A percentile compares a stretch with the other conserved stretches of the same genome.
These are phyloP conservation scores for Kryptopterus vitreolus DNA, from an alignment of 2,797 vertebrate species.

Conservation along the genomic window DNA sequence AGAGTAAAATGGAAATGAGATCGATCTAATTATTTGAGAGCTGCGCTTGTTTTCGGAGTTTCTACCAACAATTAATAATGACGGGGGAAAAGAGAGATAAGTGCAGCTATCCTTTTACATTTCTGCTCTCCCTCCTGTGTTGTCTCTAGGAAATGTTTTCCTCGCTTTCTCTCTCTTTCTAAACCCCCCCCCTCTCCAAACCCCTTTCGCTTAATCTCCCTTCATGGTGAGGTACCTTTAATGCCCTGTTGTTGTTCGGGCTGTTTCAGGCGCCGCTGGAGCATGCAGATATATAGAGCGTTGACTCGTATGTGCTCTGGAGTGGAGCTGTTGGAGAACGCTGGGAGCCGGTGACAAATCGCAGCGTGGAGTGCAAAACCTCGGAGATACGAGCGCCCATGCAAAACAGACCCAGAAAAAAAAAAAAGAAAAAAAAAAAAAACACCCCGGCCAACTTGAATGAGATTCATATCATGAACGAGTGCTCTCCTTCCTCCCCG, in stretches of 20 bases:
- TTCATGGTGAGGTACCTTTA: conserved; percentile 60
- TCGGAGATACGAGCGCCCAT: conserved; percentile 69
- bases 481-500: conserved; percentile 58
- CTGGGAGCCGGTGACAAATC: conserved; percentile 74
- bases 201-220: conserved; percentile 65
- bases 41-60: conserved; percentile 59
- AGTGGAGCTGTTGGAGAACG: conserved; percentile 70
- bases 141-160: not conserved
- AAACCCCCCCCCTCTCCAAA: no score
- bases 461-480: conserved; percentile 72
- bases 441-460: conserved; percentile 67
- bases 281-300: conserved; percentile 65
- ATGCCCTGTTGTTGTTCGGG: conserved; percentile 66
- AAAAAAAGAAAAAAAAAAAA: no score
- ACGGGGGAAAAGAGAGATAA: conserved; percentile 49
- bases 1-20: conserved; percentile 59
- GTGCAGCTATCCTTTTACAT: conserved; percentile 12
- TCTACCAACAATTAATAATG: conserved; percentile 54
- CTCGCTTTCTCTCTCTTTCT: not conserved
- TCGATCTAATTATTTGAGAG: conserved; percentile 66
- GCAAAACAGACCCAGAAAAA: conserved; percentile 74
- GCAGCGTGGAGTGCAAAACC: conserved; percentile 67
- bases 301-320: conserved; percentile 71
- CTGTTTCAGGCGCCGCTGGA: conserved; percentile 61
- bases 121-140: conserved; percentile 4